Conservation (phyloP, 2,797 vertebrate species). For the Gymnothorax reevesii region DNA sequence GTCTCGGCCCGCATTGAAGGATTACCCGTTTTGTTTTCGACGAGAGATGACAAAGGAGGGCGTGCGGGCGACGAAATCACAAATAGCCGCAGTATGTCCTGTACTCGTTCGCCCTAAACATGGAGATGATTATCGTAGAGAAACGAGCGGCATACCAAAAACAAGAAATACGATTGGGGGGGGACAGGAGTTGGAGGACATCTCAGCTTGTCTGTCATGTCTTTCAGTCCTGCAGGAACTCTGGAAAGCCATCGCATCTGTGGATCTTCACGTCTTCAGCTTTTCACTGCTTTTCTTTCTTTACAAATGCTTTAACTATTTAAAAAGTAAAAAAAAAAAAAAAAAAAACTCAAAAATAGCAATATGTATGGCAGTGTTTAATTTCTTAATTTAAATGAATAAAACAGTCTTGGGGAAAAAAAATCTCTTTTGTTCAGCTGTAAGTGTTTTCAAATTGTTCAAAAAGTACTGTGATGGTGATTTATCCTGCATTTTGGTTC, state of each 20-base stretch:
- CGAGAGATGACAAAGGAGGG: conserved; percentile 12
- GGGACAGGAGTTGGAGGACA: conserved; percentile 32
- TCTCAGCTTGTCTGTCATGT: conserved; percentile 49
- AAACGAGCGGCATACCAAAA: conserved; percentile 44
- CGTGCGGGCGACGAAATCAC: conserved; percentile 21
- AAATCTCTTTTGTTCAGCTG: conserved; percentile 55
- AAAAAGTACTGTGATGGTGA: conserved; percentile 28
- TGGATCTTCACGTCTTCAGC: conserved; percentile 70
- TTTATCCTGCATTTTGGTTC: conserved; percentile 5
- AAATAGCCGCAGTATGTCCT: not conserved
- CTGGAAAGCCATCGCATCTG: conserved; percentile 74
- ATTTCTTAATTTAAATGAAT: conserved; percentile 75
- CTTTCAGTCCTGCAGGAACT: conserved; percentile 60
- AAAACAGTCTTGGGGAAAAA: conserved; percentile 55
- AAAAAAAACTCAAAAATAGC: conserved; percentile 75
- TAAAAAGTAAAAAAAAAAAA: conserved; percentile 53
- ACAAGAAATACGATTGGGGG: not conserved
- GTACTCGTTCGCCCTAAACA: not conserved
- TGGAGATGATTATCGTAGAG: conserved; percentile 15
- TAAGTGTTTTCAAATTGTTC: conserved; percentile 49
- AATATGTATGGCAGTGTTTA: conserved; percentile 83
- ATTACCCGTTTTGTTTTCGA: conserved; percentile 39
- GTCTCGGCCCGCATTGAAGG: conserved; percentile 42
- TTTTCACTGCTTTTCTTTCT: conserved; percentile 69
- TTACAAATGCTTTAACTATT: conserved; percentile 75